These are phyloP conservation scores for Volucella inflata DNA, from an alignment of 2,888 invertebrate species.

Conservation along the genomic window DNA sequence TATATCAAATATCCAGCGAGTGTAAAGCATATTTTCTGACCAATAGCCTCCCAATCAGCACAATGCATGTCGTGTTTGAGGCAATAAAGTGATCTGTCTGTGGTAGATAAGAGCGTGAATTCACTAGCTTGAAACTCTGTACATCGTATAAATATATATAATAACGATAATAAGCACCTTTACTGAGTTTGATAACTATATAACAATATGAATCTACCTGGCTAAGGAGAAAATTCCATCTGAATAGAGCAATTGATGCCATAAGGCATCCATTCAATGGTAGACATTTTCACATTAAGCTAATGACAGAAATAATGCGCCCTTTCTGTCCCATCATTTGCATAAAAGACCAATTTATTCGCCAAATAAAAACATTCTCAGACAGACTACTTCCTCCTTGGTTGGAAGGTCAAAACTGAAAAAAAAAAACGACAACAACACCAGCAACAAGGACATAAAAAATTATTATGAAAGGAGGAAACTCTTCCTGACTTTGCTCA, in stretches of 20 bases:
- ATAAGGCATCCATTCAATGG: conserved; percentile 16
- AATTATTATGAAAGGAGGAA: conserved; percentile 29
- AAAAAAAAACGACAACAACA: background rate
- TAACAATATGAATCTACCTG: no score
- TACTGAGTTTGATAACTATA: no score
- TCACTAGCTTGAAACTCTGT: no score
- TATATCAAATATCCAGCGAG: no score
- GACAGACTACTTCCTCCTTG: conserved; percentile 40
- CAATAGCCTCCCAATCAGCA: no score
- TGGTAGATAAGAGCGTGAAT: no score
- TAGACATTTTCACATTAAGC: conserved; percentile 50
- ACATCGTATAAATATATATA: no score
- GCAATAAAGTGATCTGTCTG: no score
- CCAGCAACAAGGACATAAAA: background rate
- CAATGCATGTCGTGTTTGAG: no score
- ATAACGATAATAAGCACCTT: no score
- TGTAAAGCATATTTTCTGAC: no score
- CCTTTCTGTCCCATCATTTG: conserved; percentile 57
- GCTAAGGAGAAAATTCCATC: no score
- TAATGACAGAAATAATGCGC: conserved; percentile 44
- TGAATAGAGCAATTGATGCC: background rate
- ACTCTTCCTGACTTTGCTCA: conserved; percentile 13
- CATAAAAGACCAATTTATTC: conserved; percentile 69
- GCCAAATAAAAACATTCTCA: conserved; percentile 43
- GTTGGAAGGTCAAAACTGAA: conserved; percentile 23